Conservation (phyloP, 2,888 invertebrate species). For the Aphodius granarius region DNA sequence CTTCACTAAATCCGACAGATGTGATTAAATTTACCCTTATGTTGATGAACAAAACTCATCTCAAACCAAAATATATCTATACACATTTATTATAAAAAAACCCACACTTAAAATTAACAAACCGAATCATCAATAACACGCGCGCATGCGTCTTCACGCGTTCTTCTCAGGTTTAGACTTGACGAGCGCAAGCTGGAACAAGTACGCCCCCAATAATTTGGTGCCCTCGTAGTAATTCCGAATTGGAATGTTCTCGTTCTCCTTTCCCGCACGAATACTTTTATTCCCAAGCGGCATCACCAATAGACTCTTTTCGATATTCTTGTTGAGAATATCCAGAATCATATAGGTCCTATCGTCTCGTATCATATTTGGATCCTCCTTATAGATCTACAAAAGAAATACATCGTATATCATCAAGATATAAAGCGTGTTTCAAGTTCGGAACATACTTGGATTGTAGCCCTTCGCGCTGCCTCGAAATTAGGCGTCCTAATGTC, state of each 20-base stretch:
- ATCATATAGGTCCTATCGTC: conserved; percentile 50
- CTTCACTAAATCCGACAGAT: conserved; percentile 5
- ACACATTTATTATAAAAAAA: not conserved
- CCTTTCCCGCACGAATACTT: conserved; percentile 45
- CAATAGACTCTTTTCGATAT: conserved; percentile 50
- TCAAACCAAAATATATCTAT: not conserved
- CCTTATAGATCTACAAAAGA: conserved; percentile 51
- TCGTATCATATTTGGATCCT: conserved; percentile 53
- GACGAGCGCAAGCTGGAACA: conserved; percentile 44
- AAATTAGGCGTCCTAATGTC: conserved; percentile 49
- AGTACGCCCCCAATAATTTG: conserved; percentile 53
- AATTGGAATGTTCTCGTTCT: conserved; percentile 51
- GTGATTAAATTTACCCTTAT: conserved; percentile 9
- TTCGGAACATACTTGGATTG: conserved; percentile 47
- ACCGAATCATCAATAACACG: not conserved
- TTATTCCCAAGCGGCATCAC: conserved; percentile 50
- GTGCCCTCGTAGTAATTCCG: conserved; percentile 53
- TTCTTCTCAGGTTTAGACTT: not conserved
- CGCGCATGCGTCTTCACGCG: not conserved
- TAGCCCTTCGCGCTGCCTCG: conserved; percentile 52
- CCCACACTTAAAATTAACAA: not conserved
- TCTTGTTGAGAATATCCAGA: conserved; percentile 49
- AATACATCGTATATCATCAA: too few species aligned
- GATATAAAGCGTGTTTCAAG: too few species aligned
- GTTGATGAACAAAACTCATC: not conserved